Evolutionary conservation across 2,888 invertebrate genomes (phyloP), one percentile per base, ranked within the genome.

Genomic region (Microctonus hyperodae): DNA sequence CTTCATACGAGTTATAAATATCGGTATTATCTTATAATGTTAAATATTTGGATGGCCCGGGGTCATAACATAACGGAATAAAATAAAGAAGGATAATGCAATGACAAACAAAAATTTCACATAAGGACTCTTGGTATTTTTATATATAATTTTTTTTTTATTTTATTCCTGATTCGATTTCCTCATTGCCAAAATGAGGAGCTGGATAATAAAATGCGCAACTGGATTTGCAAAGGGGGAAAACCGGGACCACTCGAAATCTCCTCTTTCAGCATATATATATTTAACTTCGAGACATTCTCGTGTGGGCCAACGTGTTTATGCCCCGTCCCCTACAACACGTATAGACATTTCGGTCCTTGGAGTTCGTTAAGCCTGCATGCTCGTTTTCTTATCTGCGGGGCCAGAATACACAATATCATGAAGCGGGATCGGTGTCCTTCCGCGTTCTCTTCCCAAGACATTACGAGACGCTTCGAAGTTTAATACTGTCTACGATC

Each of bases 171-270:
- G 5, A 16, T 16, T 44, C 44, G 44, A 44, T 44, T 61, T 48
- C 62, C 58, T 51, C 60, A 64, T 68, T 69, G 57, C 65, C 58
- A 22, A 65, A 57, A 61, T 64, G 53, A 48, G 44, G 61, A 61
- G 37, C 31, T 22, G 53, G 59, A 60, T 65, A 66, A 66, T 66
- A 66, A 66, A 66, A 60, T 66, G 40, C 33, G 10, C 25, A 40
- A 60, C 44, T 40, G 40, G 55, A 57, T 40, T 16, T 20, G 23
- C 4, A 35, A 48, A 25, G 35, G 50, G 59, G 44, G 23, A 31
- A 31, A 48, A 35, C 25, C 23, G 31, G 61, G 48, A 60, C 61
- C 44, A 48, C 48, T 56, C 23, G 55, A 59, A 44, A n/a, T 16
- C 13, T 61, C 22, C 7, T 16, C 31, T 23, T 22, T 44, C 11